These are phyloP conservation scores for Galeopsomyia nigrocyanea DNA, from an alignment of 2,888 invertebrate species.

Conservation along the genomic window DNA sequence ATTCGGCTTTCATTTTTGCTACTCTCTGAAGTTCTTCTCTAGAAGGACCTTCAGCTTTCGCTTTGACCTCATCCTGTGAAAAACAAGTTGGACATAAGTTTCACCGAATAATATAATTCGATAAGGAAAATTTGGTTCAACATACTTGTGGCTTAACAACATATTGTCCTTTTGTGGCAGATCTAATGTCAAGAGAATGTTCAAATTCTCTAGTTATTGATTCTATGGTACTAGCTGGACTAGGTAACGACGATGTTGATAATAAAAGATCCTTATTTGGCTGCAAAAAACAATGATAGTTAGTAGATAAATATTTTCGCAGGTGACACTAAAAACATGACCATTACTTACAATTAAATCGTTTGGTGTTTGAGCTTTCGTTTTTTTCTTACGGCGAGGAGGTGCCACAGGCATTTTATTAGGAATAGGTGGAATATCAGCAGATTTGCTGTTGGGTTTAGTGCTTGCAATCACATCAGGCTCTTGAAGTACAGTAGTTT, in stretches of 20 bases:
- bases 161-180: conserved; percentile 75
- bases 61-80: conserved; percentile 77
- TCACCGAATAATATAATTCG: background rate
- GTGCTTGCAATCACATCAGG: conserved; percentile 96
- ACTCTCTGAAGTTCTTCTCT: conserved; percentile 74
- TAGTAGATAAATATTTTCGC: background rate
- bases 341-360: conserved; percentile 64
- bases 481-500: conserved; percentile 74
- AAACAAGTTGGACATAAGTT: background rate
- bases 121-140: background rate
- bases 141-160: conserved; percentile 74
- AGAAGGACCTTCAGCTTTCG: conserved; percentile 76
- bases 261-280: conserved; percentile 65
- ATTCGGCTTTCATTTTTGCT: conserved; percentile 71
- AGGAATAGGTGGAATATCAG: conserved; percentile 59
- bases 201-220: conserved; percentile 86
- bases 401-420: conserved; percentile 77
- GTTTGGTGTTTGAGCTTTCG: conserved; percentile 67
- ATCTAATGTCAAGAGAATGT: conserved; percentile 80
- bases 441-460: conserved; percentile 71
- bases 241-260: conserved; percentile 75
- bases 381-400: conserved; percentile 84
- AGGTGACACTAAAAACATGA: conserved; percentile 21
- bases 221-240: conserved; percentile 85
- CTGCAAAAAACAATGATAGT: conserved; percentile 59